A percentile compares a stretch with the other conserved stretches of the same genome.
Evolutionary conservation across 2,113 vertebrate species (phyloP).

Genomic region (Rafetus swinhoei): DNA sequence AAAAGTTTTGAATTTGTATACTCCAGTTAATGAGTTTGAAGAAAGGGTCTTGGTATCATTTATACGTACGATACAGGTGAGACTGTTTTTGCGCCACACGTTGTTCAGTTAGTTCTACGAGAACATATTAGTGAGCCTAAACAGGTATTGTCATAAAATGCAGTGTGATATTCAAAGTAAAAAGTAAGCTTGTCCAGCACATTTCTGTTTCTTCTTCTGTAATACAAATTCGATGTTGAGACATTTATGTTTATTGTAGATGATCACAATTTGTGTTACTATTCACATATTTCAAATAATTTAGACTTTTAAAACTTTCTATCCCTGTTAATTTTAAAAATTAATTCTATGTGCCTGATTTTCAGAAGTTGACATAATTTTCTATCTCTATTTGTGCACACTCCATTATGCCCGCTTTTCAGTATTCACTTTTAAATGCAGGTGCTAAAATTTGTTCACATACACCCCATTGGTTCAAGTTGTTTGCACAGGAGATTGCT

Average conservation of each 20-base stretch:
- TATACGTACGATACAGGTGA: constrained; percentile 98
- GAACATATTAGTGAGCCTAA: neutral
- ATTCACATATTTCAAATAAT: neutral
- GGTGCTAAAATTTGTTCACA: neutral
- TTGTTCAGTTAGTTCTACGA: neutral
- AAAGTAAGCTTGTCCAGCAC: neutral
- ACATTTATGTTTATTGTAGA: neutral
- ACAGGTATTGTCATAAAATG: neutral
- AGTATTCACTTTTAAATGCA: neutral
- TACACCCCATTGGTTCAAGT: neutral
- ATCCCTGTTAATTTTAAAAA: neutral
- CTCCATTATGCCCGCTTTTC: neutral
- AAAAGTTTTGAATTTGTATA: constrained; percentile 98
- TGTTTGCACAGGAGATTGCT: neutral
- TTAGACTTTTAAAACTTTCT: neutral
- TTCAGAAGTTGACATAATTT: neutral
- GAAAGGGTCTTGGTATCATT: constrained; percentile 95
- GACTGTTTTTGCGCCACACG: neutral
- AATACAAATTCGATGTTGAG: neutral
- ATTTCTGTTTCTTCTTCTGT: neutral
- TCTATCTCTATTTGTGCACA: neutral
- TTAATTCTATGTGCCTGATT: neutral
- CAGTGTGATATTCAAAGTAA: neutral
- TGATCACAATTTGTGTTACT: neutral
- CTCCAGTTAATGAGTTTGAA: constrained; percentile 98